Evolutionary conservation across 1,140 invertebrate genomes (phyloP).

Genomic region (Brachionus asplanchnoidis): DNA sequence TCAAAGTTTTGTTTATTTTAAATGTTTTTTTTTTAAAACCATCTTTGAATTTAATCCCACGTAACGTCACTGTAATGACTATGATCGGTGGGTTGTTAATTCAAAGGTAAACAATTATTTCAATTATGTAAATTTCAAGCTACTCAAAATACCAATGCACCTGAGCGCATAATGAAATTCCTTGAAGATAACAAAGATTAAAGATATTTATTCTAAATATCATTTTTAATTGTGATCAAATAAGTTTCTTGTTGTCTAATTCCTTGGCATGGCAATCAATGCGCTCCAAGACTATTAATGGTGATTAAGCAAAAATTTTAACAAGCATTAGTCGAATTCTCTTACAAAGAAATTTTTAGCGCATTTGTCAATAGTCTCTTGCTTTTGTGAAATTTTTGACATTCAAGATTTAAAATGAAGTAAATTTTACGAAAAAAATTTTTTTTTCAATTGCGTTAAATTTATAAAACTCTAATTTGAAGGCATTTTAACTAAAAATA

Average conservation of each 20-base stretch:
- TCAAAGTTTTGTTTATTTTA: slow-evolving; percentile 14
- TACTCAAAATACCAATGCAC: slow-evolving; percentile 16
- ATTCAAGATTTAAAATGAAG: too few relatives aligned
- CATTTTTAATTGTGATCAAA: not conserved
- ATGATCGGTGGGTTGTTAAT: not conserved
- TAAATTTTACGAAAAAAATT: too few relatives aligned
- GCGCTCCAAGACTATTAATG: not conserved
- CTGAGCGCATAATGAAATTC: not conserved
- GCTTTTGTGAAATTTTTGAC: too few relatives aligned
- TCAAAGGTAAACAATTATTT: slow-evolving; percentile 16
- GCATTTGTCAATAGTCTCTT: not conserved
- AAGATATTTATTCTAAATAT: not conserved
- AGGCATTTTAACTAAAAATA: too few relatives aligned
- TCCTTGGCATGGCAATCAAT: not conserved
- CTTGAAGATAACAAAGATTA: not conserved
- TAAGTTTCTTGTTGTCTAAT: not conserved
- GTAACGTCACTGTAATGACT: slow-evolving; percentile 20
- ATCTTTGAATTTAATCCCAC: slow-evolving; percentile 16
- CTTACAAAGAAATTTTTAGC: not conserved
- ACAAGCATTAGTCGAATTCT: not conserved
- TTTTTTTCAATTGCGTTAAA: too few relatives aligned
- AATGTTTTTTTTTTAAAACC: slow-evolving; percentile 17
- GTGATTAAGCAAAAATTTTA: slow-evolving; percentile 18
- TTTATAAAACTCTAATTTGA: too few relatives aligned
- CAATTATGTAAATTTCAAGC: slow-evolving; percentile 4